A percentile compares a stretch with the other conserved stretches of the same genome.
These are phyloP conservation scores for Oenanthe melanoleuca DNA, from an alignment of 2,113 vertebrate genomes.

Conservation along the genomic window DNA sequence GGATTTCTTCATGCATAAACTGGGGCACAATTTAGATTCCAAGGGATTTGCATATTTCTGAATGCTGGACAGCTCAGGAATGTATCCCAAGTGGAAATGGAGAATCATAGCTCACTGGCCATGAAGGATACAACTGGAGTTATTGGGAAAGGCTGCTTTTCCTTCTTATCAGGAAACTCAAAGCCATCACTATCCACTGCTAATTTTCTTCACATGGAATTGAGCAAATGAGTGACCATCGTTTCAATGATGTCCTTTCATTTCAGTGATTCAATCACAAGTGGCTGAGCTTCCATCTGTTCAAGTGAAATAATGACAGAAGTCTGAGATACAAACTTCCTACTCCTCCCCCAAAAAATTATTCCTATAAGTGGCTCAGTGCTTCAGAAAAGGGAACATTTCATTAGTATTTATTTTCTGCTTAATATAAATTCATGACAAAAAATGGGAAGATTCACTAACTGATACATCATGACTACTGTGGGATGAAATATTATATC, in stretches of 20 bases:
- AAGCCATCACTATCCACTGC: neutral
- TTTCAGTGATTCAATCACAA: constrained; percentile 20
- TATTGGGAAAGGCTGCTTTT: neutral
- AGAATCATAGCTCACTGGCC: neutral
- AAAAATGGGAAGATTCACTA: neutral
- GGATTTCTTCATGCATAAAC: accelerated
- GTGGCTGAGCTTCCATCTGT: constrained; percentile 26
- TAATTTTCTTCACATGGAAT: constrained; percentile 3
- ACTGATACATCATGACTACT: neutral
- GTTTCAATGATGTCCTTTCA: neutral
- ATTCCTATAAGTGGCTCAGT: neutral
- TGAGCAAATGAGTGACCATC: neutral
- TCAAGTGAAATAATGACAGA: neutral
- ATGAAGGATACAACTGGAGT: neutral
- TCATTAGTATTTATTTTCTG: constrained; percentile 16
- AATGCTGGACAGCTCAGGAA: neutral
- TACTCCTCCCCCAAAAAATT: neutral
- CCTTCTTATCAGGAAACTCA: neutral
- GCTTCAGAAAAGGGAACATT: neutral
- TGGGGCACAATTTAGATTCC: neutral
- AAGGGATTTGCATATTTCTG: neutral
- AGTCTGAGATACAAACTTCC: constrained; percentile 7
- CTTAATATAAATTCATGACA: neutral
- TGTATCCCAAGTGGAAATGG: neutral
- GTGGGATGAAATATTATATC: neutral